These are phyloP conservation scores for Poecilia gillii DNA, from an alignment of 2,797 vertebrate genomes.

Conservation along the genomic window DNA sequence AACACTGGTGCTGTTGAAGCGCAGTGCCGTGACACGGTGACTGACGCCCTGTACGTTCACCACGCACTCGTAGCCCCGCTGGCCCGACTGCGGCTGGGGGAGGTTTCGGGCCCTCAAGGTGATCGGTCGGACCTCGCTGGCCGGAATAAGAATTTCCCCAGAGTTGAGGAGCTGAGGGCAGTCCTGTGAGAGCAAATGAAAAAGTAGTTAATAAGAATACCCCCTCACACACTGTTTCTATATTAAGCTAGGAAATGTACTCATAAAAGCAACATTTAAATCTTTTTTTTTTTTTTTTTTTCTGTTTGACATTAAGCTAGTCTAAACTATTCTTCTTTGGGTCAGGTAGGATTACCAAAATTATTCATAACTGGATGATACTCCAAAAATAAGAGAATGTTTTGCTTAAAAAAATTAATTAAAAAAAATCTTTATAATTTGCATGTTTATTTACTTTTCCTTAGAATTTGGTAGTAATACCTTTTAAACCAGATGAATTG, in stretches of 20 bases:
- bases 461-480: neutral
- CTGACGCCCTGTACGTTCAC: conserved; percentile 88
- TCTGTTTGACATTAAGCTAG: neutral
- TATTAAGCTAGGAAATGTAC: neutral
- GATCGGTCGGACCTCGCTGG: conserved; percentile 93
- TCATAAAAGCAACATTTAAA: neutral
- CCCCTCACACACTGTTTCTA: neutral
- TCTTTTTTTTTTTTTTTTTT: neutral
- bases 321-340: neutral
- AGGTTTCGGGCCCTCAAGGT: conserved; percentile 92
- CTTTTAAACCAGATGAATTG: neutral
- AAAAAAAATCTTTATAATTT: neutral
- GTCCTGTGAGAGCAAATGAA: conserved; percentile 76
- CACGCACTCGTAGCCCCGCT: conserved; percentile 94
- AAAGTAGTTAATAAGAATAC: neutral
- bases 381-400: neutral
- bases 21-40: conserved; percentile 92
- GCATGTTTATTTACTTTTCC: neutral
- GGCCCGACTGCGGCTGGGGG: conserved; percentile 95
- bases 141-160: conserved; percentile 91
- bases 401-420: too few species aligned
- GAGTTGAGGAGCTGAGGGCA: conserved; percentile 94
- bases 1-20: conserved; percentile 98
- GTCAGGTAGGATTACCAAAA: neutral
- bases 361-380: neutral